Percentiles rank a stretch among this genome's conserved stretches.
Conservation (phyloP, 2,888 invertebrate species). For the Camptogramma bilineatum region DNA sequence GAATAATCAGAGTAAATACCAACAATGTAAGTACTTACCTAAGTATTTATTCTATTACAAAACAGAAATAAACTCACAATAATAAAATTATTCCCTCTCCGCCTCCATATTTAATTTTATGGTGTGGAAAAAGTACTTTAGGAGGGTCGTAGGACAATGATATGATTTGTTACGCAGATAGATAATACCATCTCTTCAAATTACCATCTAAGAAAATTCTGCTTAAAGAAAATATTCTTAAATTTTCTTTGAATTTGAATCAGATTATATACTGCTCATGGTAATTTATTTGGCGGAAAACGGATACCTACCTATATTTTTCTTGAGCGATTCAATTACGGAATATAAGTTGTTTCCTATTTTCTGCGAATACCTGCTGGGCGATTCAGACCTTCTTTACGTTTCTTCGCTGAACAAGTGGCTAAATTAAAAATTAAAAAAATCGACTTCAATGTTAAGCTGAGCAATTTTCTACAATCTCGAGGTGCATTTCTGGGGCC, state of each 20-base stretch:
- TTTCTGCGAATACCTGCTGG: too few species aligned
- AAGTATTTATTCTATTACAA: conserved; percentile 35
- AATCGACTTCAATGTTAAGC: too few species aligned
- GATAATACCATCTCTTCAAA: conserved; percentile 41
- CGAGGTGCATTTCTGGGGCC: too few species aligned
- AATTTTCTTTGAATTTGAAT: conserved; percentile 8
- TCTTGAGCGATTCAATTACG: too few species aligned
- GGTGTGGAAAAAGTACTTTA: conserved; percentile 71
- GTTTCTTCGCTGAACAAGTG: too few species aligned
- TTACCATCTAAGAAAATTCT: conserved; percentile 45
- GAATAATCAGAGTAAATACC: neutral
- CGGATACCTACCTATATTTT: too few species aligned
- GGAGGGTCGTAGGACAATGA: conserved; percentile 70
- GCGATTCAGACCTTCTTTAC: too few species aligned
- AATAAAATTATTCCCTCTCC: conserved; percentile 65
- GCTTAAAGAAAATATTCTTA: conserved; percentile 33
- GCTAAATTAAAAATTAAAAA: too few species aligned
- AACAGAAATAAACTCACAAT: conserved; percentile 49
- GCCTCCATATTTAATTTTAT: conserved; percentile 78
- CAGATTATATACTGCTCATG: neutral
- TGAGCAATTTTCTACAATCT: too few species aligned
- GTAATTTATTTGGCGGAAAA: too few species aligned
- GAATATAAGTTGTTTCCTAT: too few species aligned
- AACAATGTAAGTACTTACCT: neutral
- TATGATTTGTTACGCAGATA: conserved; percentile 72